These are phyloP conservation scores for Scaptomyza pallida DNA, from an alignment of 1,140 invertebrate genomes.

Conservation along the genomic window DNA sequence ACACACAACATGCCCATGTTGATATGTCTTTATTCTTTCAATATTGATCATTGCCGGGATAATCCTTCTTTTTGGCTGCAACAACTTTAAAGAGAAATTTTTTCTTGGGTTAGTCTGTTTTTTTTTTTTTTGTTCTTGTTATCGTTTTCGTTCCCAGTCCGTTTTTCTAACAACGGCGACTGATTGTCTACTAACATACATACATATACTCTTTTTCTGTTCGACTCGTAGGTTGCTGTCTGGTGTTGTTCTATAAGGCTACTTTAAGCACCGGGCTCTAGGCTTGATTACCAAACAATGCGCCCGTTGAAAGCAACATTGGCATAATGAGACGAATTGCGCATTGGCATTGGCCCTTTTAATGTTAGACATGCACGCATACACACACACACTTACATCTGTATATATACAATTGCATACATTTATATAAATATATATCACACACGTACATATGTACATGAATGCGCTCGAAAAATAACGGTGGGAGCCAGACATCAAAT, in stretches of 20 bases:
- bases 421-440: conserved; percentile 4
- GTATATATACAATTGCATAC: background rate
- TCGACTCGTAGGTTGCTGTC: background rate
- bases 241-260: conserved; percentile 42
- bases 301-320: conserved; percentile 74
- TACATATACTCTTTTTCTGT: background rate
- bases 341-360: conserved; percentile 56
- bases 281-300: conserved; percentile 76
- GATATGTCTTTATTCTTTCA: conserved; percentile 76
- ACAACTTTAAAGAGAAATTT: conserved; percentile 38
- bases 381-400: conserved; percentile 18
- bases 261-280: conserved; percentile 45
- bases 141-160: background rate
- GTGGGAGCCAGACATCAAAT: no score
- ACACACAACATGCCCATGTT: conserved; percentile 57
- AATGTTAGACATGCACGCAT: conserved; percentile 12
- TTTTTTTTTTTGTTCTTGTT: conserved; percentile 7
- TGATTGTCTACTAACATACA: conserved; percentile 42
- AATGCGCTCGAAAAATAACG: no score
- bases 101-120: conserved; percentile 41
- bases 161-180: conserved; percentile 46
- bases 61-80: conserved; percentile 69
- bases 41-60: conserved; percentile 79
- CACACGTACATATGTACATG: no score
- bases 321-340: conserved; percentile 82